Evolutionary conservation across 2,113 vertebrate genomes (phyloP), one percentile per base, ranked within the genome.

Genomic region (Atractosteus spatula): DNA sequence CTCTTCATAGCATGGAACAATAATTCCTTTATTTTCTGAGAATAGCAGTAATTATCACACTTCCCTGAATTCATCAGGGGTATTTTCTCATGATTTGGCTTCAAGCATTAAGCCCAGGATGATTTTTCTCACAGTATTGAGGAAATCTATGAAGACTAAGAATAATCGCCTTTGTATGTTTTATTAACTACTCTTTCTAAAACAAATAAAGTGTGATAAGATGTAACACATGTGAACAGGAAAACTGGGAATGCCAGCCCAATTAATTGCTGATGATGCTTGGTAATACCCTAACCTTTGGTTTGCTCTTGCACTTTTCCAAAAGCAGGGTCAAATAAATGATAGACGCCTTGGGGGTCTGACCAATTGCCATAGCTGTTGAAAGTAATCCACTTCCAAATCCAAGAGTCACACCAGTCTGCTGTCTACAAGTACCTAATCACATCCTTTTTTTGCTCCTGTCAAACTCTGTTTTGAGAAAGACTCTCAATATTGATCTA

Each of bases 31-130:
- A 78, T 78, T 85, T 76, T 89, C 87, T 87, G 47, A 71, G 83
- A 82, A 89, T 91, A 90, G 89, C 85, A 84, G 81, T 87, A 91
- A 93, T 92, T 92, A 94, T 92, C 91, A 93, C 89, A 89, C 82
- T 91, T 92, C 89, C 86, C 91, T 87, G 85, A 80, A 94, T 94
- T 92, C 91, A 92, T 83, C 76, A 62, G 71, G 79, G 83, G 74
- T 80, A 79, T 78, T 89, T 86, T 90, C 80, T 69, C 0, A 41
- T n/a, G 71, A 77, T 55, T 42, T n/a, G 3, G 70, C 83, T 43
- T 41, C 43, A 47, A 44, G 74, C 62, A 6, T 78, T 79, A 78
- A 64, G 44, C 45, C n/a, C 77, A 74, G 72, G 3, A 1, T 3
- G 67, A 45, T 42, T 78, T 72, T 81, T 76, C 79, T 76, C 65